phyloP scores from a whole-genome alignment of 2,888 invertebrate species.

The Amphipyra tragopoginis region DNA sequence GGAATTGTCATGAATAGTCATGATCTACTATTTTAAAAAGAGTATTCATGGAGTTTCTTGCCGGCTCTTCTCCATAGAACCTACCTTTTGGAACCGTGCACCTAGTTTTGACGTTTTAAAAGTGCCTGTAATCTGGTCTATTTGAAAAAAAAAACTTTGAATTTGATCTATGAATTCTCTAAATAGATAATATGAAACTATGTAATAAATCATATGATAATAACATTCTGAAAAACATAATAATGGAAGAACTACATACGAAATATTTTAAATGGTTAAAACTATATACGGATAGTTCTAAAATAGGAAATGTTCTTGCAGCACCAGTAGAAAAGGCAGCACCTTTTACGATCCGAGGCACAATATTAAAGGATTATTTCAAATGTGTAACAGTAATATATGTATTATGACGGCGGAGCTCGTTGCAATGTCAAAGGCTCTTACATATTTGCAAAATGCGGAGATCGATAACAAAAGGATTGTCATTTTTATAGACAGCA shows the following conservation, averaged over 20 bases:
- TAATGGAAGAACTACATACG: not conserved
- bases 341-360: slow-evolving; percentile 3
- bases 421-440: slow-evolving; percentile 1
- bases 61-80: too few species aligned
- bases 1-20: too few species aligned
- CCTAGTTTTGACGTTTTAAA: too few species aligned
- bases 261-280: not conserved
- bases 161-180: too few species aligned
- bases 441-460: not conserved
- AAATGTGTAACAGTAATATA: not conserved
- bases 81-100: too few species aligned
- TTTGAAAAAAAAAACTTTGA: too few species aligned
- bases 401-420: slow-evolving; percentile 6
- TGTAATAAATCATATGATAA: slow-evolving; percentile 1
- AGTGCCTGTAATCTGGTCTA: too few species aligned
- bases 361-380: not conserved
- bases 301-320: slow-evolving; percentile 1
- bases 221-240: not conserved
- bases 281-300: slow-evolving; percentile 3
- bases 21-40: too few species aligned
- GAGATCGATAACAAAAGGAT: not conserved
- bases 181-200: not conserved
- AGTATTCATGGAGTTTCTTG: too few species aligned
- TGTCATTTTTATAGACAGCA: not conserved
- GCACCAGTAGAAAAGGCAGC: too few species aligned